Evolutionary conservation across 2,888 invertebrate species (phyloP).

Genomic region (Linnaemya vulpina): DNA sequence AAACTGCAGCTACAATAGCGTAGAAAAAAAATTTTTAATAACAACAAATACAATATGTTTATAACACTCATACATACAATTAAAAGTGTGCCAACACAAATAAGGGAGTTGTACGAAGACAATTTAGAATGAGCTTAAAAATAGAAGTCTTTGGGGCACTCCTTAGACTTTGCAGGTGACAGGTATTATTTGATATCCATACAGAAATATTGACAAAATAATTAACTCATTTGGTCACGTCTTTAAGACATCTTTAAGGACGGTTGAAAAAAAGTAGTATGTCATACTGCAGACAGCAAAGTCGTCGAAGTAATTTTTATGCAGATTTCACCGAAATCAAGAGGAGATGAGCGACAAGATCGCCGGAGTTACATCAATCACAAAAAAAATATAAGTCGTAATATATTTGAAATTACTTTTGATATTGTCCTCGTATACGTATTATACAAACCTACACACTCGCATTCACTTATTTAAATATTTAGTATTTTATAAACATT

Average conservation of each 20-base stretch:
- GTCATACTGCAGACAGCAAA: too few species aligned
- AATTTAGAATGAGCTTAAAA: background rate
- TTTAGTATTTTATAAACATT: constrained; percentile 24
- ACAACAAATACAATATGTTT: constrained; percentile 17
- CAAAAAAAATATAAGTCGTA: background rate
- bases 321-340: too few species aligned
- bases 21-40: background rate
- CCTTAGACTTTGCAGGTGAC: too few species aligned
- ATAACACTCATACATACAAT: background rate
- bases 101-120: background rate
- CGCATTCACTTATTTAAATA: constrained; percentile 13
- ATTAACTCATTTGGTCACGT: too few species aligned
- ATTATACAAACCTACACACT: background rate
- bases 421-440: background rate
- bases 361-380: too few species aligned
- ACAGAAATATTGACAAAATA: too few species aligned
- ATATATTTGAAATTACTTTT: background rate
- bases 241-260: too few species aligned
- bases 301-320: too few species aligned
- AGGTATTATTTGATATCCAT: too few species aligned
- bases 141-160: too few species aligned
- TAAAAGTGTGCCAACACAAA: constrained; percentile 2
- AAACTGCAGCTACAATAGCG: background rate
- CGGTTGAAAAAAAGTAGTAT: too few species aligned
- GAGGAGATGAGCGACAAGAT: too few species aligned